Evolutionary conservation across 2,113 vertebrate genomes (phyloP).

Genomic region (Semnornis frantzii): DNA sequence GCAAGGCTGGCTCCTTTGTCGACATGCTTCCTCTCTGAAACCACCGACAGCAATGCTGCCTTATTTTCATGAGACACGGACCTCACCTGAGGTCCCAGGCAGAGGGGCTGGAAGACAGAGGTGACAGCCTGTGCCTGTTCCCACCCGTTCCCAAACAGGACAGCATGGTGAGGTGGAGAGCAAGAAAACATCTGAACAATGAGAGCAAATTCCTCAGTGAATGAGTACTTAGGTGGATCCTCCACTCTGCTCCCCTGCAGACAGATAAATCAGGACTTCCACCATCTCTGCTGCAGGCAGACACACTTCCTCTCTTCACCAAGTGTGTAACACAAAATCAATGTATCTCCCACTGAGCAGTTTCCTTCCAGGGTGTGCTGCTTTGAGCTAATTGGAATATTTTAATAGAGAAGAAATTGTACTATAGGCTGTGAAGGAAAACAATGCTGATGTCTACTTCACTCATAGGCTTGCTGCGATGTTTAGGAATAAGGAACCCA

Average conservation of each 20-base stretch:
- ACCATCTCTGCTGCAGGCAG: not conserved
- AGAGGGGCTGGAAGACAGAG: not conserved
- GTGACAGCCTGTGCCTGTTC: not conserved
- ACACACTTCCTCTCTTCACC: not conserved
- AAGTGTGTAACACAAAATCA: accelerated
- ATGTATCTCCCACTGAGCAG: accelerated
- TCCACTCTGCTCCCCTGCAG: not conserved
- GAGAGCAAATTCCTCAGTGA: not conserved
- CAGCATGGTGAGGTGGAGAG: not conserved
- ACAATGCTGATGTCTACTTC: no score
- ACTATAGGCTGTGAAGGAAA: no score
- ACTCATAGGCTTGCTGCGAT: no score
- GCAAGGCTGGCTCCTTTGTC: accelerated
- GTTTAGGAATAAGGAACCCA: no score
- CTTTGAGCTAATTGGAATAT: no score
- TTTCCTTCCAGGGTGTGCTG: not conserved
- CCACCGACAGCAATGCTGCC: not conserved
- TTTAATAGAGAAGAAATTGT: no score
- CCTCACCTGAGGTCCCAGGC: not conserved
- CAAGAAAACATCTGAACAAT: not conserved
- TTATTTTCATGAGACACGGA: not conserved
- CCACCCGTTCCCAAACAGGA: not conserved
- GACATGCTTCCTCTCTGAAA: not conserved
- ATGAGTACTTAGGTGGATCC: accelerated
- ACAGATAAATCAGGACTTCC: not conserved